Evolutionary conservation across 1,140 invertebrate genomes (phyloP), one percentile per base, ranked within the genome.

Genomic region (Neodiprion pinetum): DNA sequence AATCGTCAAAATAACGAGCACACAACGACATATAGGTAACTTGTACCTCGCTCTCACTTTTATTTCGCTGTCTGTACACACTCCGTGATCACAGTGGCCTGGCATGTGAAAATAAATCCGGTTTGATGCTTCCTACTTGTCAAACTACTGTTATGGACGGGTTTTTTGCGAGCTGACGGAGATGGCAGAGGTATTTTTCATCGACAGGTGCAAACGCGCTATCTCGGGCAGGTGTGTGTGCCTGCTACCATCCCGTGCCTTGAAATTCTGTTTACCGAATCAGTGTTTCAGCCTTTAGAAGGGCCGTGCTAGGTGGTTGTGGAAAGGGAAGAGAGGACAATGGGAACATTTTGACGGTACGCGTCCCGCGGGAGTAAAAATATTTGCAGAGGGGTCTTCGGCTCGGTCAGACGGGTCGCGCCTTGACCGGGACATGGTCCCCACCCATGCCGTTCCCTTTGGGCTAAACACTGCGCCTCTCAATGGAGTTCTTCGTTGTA

Each of bases 381-480:
- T 82, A 82, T 81, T 82, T 82, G 77, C 81, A 76, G 74, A 79
- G 72, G 80, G 79, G 77, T 76, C 78, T 71, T 78, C 76, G 74
- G 28, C 14, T 67, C 72, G 49, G 69, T 70, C 50, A 9, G 61
- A 17, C 74, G 48, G 49, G 48, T 17, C 67, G 7, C 48, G 23
- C 67, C 48, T 40, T 67, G n/a, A 75, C 67, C 11, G 14, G 49
- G 23, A 17, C 17, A 9, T 10, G 40, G 1, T 12, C 21, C 10
- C 40, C 11, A n/a, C 71, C n/a, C 21, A 17, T 61, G 50, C 47
- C 17, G n/a, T 12, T 49, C n/a, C 40, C 12, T 49, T 17, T 28
- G 67, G 47, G 67, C 49, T 71, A 61, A 61, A 40, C 28, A 61
- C 53, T 9, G 11, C n/a, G 53, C 4, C 8, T 61, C 53, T 61